Evolutionary conservation across 1,140 invertebrate species (phyloP).

Genomic region (Neoseiulus cucumeris): DNA sequence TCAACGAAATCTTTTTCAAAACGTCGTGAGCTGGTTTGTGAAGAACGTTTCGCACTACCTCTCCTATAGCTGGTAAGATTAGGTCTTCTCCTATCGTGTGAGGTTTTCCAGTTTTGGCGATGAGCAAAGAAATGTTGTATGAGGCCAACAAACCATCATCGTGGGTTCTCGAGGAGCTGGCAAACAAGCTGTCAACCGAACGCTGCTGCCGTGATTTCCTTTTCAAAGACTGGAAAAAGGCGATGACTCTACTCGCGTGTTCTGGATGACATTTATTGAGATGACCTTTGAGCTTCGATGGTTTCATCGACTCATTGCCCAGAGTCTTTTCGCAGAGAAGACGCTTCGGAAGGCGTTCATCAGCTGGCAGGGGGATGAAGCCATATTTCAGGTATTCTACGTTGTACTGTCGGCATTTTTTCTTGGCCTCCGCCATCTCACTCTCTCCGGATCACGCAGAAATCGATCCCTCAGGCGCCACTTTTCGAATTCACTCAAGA

Average conservation of each 20-base stretch:
- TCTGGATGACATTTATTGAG: constrained; percentile 9
- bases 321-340: constrained; percentile 13
- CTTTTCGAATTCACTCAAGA: too few relatives aligned
- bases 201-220: background rate
- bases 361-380: constrained; percentile 13
- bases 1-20: constrained; percentile 14
- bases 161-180: background rate
- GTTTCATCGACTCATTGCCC: constrained; percentile 14
- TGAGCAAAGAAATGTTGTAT: constrained; percentile 18
- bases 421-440: too few relatives aligned
- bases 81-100: constrained; percentile 18
- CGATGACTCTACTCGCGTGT: constrained; percentile 8
- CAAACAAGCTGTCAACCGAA: background rate
- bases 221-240: constrained; percentile 13
- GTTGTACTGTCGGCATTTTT: background rate
- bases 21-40: constrained; percentile 13
- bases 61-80: constrained; percentile 13
- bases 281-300: constrained; percentile 12
- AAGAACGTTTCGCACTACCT: constrained; percentile 12
- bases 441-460: too few relatives aligned
- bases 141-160: constrained; percentile 16
- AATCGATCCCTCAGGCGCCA: too few relatives aligned
- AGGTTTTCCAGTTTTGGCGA: constrained; percentile 16
- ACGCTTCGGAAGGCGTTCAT: constrained; percentile 12
- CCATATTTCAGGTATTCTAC: constrained; percentile 13